These are phyloP conservation scores for Limnephilus rhombicus DNA, from an alignment of 2,888 invertebrate species.

Conservation along the genomic window DNA sequence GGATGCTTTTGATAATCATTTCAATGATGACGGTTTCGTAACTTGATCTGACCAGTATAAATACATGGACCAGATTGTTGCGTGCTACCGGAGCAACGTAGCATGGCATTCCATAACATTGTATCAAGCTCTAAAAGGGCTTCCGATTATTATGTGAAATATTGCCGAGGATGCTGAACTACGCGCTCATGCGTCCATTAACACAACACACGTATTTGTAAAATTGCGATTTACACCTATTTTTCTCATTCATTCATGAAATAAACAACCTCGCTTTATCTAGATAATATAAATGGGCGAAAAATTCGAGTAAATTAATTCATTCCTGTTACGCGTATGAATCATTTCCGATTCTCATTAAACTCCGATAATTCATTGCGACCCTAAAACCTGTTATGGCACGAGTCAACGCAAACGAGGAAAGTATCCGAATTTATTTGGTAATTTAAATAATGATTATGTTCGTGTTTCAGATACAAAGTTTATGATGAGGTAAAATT, in stretches of 20 bases:
- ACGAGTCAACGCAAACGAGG: not conserved
- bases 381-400: not conserved
- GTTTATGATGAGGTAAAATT: not conserved
- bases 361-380: not conserved
- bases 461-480: not conserved
- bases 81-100: conserved; percentile 25
- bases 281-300: not conserved
- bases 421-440: not conserved
- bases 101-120: conserved; percentile 41
- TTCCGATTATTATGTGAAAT: conserved; percentile 8
- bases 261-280: not conserved
- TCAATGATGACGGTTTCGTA: conserved; percentile 3
- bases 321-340: not conserved
- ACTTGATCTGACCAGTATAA: not conserved
- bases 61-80: conserved; percentile 12
- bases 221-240: not conserved
- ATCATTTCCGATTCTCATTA: not conserved
- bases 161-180: conserved; percentile 14
- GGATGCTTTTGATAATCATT: not conserved
- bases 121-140: conserved; percentile 19
- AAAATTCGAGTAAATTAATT: not conserved
- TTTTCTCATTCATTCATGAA: not conserved
- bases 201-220: not conserved
- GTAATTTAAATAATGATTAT: not conserved
- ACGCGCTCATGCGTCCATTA: not conserved